These are phyloP conservation scores for Leistus spinibarbis DNA, from an alignment of 2,888 invertebrate genomes.

Conservation along the genomic window DNA sequence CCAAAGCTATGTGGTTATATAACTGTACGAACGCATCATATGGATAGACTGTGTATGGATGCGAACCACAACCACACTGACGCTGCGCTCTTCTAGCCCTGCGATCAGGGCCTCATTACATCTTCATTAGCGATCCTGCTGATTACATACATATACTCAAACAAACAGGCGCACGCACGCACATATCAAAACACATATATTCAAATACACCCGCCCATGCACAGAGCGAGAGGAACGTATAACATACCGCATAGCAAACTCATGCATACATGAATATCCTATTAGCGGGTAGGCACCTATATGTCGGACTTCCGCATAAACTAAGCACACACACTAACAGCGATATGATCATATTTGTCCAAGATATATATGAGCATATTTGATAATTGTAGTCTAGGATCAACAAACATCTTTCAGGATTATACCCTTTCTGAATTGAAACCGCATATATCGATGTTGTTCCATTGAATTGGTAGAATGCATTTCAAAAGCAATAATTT, in stretches of 20 bases:
- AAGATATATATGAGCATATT: too few relatives aligned
- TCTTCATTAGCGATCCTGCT: slow-evolving; percentile 45
- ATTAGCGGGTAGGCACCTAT: slow-evolving; percentile 43
- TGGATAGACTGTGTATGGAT: not conserved
- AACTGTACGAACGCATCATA: not conserved
- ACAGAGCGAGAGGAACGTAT: not conserved
- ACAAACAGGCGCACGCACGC: not conserved
- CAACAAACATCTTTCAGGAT: too few relatives aligned
- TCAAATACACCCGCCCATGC: not conserved
- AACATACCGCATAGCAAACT: slow-evolving; percentile 44
- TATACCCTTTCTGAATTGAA: too few relatives aligned
- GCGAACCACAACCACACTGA: not conserved
- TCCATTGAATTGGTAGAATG: too few relatives aligned
- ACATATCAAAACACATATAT: slow-evolving; percentile 5
- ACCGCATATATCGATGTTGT: too few relatives aligned
- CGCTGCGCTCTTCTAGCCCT: not conserved
- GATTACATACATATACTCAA: slow-evolving; percentile 43
- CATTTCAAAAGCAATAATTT: too few relatives aligned
- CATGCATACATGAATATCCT: slow-evolving; percentile 49
- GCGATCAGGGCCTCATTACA: slow-evolving; percentile 42
- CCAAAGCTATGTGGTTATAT: not conserved
- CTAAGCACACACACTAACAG: not conserved
- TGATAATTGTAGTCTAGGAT: too few relatives aligned
- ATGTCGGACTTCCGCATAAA: slow-evolving; percentile 27
- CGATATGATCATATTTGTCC: too few relatives aligned